Evolutionary conservation across 2,888 invertebrate species (phyloP), one percentile per base, ranked within the genome.

Genomic region (Drosophila pseudotalamancana): DNA sequence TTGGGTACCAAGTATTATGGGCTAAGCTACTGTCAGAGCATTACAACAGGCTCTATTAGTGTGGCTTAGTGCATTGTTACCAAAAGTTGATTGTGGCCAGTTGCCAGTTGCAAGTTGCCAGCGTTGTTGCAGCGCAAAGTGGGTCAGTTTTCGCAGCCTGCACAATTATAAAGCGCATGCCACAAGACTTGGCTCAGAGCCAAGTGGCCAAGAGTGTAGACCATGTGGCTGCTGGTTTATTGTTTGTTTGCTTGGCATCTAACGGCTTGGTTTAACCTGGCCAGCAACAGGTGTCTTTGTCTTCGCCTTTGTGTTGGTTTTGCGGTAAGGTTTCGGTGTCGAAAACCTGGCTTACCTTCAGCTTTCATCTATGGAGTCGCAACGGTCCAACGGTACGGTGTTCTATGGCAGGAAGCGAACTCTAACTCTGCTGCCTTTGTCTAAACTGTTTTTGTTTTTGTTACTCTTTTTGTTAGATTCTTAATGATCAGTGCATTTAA

Each of bases 331-430:
- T 77, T 60, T 76, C 27, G 64, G 64, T 77, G 67, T 59, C 64
- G 66, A 73, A 87, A 87, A 85, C 87, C 86, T 74, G 70, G 87
- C 77, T 85, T 87, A 85, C 85, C 85, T 85, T 85, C 85, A 70
- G 65, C 55, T 25, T 57, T 50, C 43, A 51, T 43, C 50, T 50
- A 6, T 57, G 53, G 53, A 45, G 27, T 55, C 55, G 45, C 69
- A 72, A 50, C 50, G 55, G 46, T 57, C n/a, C n/a, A 5, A 19
- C 3, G 18, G 19, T 42, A 55, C 46, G 50, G 34, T 55, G 50
- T 59, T 45, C 57, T 46, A 51, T 61, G 67, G 60, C 77, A 77
- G 79, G 85, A 78, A 84, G 82, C 81, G 50, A 69, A 66, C 61
- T 53, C 61, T 76, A 53, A 55, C 51, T 54, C 19, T 25, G 70